Conservation (phyloP, 2,113 vertebrate species). For the Smithornis capensis region DNA sequence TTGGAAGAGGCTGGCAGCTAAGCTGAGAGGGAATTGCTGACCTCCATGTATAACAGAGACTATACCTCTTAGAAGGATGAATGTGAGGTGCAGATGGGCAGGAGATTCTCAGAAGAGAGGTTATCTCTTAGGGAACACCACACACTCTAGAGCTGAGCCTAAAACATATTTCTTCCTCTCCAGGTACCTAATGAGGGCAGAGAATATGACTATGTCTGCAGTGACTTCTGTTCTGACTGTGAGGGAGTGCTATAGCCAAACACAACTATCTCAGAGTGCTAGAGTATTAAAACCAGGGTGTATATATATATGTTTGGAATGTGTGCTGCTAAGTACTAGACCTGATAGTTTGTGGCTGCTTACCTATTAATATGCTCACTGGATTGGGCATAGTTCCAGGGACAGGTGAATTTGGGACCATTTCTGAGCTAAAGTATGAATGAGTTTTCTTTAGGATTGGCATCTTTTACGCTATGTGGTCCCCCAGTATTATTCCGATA, state of each 20-base stretch:
- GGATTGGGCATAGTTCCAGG: neutral
- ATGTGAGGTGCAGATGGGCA: neutral
- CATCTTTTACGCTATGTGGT: neutral
- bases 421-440: neutral
- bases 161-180: neutral
- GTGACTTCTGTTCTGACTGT: neutral
- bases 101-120: neutral
- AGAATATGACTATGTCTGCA: neutral
- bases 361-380: neutral
- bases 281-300: neutral
- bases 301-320: neutral
- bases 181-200: neutral
- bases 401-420: rapidly evolving
- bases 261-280: neutral
- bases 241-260: neutral
- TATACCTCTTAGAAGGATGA: neutral
- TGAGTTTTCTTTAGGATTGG: neutral
- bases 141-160: neutral
- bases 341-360: neutral
- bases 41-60: neutral
- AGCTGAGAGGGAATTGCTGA: neutral
- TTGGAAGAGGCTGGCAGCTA: neutral
- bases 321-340: neutral
- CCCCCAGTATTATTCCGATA: neutral
- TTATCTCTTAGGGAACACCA: neutral